Conservation (phyloP, 2,113 vertebrate species). For the Neoarius graeffei region DNA sequence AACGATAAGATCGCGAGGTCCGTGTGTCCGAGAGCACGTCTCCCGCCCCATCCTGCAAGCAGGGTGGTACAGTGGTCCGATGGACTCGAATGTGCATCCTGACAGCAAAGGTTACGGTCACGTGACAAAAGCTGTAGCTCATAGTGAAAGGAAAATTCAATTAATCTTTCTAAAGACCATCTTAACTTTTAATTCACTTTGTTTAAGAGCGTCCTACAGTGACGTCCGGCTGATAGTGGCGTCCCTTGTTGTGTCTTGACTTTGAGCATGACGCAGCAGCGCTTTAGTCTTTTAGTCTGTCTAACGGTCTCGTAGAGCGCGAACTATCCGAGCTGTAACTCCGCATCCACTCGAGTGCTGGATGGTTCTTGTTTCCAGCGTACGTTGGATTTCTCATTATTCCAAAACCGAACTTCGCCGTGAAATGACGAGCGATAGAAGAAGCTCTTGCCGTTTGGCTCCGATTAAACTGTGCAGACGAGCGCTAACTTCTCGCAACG, state of each 20-base stretch:
- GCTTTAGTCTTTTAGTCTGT: background rate
- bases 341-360: background rate
- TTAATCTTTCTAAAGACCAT: background rate
- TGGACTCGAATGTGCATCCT: background rate
- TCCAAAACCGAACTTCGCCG: background rate
- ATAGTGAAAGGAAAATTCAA: background rate
- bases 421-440: background rate
- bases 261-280: background rate
- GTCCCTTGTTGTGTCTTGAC: background rate
- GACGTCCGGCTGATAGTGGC: background rate
- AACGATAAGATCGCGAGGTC: constrained; percentile 87
- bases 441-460: background rate
- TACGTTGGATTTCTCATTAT: background rate
- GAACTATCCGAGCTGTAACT: background rate
- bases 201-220: background rate
- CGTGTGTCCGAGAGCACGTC: constrained; percentile 45
- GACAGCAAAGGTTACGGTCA: constrained; percentile 11
- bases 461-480: background rate
- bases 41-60: constrained; percentile 58
- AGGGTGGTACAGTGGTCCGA: constrained; percentile 82
- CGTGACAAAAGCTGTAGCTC: background rate
- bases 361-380: background rate
- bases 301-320: background rate
- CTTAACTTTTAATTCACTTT: background rate
- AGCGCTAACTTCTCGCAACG: background rate